Conservation (phyloP, 2,888 invertebrate genomes). For the Diarsia rubi region DNA sequence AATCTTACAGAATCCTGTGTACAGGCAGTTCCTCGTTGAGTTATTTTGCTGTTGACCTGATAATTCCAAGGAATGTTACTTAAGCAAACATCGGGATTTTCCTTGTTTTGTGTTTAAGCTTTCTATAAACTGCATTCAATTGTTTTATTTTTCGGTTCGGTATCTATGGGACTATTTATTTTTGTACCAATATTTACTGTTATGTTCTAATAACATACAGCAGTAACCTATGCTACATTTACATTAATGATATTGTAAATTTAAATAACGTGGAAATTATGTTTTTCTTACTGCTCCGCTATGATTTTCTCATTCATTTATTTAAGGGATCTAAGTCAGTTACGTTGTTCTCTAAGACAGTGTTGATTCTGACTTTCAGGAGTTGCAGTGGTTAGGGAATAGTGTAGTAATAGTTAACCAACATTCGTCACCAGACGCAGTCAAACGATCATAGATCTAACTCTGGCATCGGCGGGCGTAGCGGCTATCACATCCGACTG, state of each 20-base stretch:
- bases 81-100: conserved; percentile 50
- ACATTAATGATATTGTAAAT: not conserved
- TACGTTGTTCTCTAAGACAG: not conserved
- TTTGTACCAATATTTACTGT: too few relatives aligned
- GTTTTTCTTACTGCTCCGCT: not conserved
- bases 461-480: too few relatives aligned
- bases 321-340: not conserved
- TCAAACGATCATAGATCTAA: too few relatives aligned
- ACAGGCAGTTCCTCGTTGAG: conserved; percentile 62
- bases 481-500: too few relatives aligned
- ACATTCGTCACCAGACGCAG: too few relatives aligned
- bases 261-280: not conserved
- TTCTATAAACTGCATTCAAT: conserved; percentile 24
- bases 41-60: conserved; percentile 67
- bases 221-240: too few relatives aligned
- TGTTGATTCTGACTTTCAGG: not conserved
- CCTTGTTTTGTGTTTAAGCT: conserved; percentile 49
- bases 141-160: conserved; percentile 24
- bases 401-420: too few relatives aligned
- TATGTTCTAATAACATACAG: too few relatives aligned
- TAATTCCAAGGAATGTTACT: conserved; percentile 58
- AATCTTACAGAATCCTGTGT: conserved; percentile 66
- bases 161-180: not conserved
- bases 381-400: not conserved
- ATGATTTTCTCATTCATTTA: not conserved